Conservation (phyloP, 1,140 invertebrate species). For the Agrypnia vestita region DNA sequence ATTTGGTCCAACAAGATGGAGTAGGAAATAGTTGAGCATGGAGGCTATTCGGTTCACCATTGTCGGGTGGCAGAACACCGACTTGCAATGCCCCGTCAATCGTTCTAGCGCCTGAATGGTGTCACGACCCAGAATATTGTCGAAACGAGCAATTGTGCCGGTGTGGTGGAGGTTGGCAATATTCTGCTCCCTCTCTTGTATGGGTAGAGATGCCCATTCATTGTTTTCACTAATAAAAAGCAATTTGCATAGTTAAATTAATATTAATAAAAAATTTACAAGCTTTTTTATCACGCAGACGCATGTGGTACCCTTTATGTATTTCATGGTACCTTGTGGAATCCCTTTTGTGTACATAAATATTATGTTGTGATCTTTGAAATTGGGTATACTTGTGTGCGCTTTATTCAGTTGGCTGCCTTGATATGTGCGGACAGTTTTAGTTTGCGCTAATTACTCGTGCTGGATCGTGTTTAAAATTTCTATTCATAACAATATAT, state of each 20-base stretch:
- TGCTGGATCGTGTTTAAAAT: too few relatives aligned
- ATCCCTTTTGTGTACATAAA: too few relatives aligned
- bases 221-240: conserved; percentile 47
- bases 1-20: conserved; percentile 90
- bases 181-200: conserved; percentile 85
- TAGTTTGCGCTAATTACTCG: too few relatives aligned
- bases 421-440: too few relatives aligned
- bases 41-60: conserved; percentile 94
- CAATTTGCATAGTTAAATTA: not conserved
- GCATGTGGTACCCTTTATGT: too few relatives aligned
- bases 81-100: conserved; percentile 87
- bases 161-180: conserved; percentile 83
- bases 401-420: too few relatives aligned
- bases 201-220: conserved; percentile 82
- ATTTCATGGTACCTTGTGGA: too few relatives aligned
- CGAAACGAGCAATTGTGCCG: conserved; percentile 89
- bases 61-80: conserved; percentile 92
- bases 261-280: too few relatives aligned
- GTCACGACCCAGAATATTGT: conserved; percentile 93
- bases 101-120: conserved; percentile 90
- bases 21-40: conserved; percentile 96
- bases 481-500: too few relatives aligned
- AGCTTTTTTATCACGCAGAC: too few relatives aligned
- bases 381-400: too few relatives aligned
- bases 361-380: too few relatives aligned